phyloP scores from a whole-genome alignment of 2,888 invertebrate genomes.

The Nowickia ferox region DNA sequence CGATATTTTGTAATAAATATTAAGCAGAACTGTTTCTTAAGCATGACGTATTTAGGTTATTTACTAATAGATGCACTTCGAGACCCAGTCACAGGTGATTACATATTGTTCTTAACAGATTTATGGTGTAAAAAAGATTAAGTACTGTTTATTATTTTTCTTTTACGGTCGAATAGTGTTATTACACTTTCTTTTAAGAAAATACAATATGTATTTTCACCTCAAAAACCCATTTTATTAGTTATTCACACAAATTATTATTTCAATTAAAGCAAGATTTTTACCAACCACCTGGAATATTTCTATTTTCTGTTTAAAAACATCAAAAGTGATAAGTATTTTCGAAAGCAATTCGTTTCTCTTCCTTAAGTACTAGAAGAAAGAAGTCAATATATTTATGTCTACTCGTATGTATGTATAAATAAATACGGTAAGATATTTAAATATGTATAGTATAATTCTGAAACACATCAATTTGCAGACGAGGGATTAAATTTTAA shows the following conservation, averaged over 20 bases:
- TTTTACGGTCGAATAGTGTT: not conserved
- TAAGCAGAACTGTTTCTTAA: not conserved
- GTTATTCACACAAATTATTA: conserved; percentile 9
- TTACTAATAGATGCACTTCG: not conserved
- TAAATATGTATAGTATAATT: no score
- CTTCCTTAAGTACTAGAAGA: no score
- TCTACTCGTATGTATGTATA: no score
- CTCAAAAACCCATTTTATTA: conserved; percentile 1
- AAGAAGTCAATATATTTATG: no score
- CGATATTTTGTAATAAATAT: conserved; percentile 22
- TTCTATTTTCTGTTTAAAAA: not conserved
- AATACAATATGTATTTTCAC: not conserved
- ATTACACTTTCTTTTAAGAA: not conserved
- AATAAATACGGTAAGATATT: no score
- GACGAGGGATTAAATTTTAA: no score
- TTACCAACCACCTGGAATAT: not conserved
- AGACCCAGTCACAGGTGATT: not conserved
- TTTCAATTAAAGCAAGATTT: not conserved
- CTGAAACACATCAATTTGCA: no score
- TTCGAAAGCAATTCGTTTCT: no score
- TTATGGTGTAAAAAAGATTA: conserved; percentile 6
- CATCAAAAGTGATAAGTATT: no score
- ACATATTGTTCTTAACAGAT: not conserved
- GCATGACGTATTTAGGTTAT: conserved; percentile 19
- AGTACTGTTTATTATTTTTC: not conserved